Conservation (phyloP, 2,797 vertebrate genomes). For the Poliocrania exsul region DNA sequence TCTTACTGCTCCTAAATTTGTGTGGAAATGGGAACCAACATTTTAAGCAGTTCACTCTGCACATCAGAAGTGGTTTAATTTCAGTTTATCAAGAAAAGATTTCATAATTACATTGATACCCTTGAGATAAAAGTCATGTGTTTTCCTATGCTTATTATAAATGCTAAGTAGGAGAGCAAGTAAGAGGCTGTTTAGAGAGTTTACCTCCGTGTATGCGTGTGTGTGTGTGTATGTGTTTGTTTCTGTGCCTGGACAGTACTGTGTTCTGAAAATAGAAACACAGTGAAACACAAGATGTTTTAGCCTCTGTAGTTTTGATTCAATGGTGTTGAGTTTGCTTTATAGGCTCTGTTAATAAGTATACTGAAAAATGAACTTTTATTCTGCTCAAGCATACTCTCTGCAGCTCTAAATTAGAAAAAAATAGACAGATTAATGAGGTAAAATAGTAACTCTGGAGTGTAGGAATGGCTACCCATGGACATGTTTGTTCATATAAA, state of each 20-base stretch:
- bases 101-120: not conserved
- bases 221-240: not conserved
- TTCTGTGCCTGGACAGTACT: not conserved
- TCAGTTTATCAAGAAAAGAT: not conserved
- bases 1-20: not conserved
- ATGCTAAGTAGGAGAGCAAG: not conserved
- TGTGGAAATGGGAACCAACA: not conserved
- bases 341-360: not conserved
- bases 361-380: not conserved
- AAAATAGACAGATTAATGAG: not conserved
- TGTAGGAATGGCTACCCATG: not conserved
- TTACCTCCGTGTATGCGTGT: not conserved
- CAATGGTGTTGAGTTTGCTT: not conserved
- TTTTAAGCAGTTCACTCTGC: not conserved
- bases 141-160: not conserved
- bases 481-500: not conserved
- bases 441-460: not conserved
- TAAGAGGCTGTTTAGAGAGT: not conserved
- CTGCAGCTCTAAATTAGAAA: not conserved
- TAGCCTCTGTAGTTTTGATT: not conserved
- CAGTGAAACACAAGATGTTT: not conserved
- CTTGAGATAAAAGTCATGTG: not conserved
- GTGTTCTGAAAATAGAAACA: not conserved
- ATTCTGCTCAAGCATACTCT: not conserved
- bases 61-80: not conserved